phyloP scores from a whole-genome alignment of 2,888 invertebrate genomes.

The Calameuta filiformis region DNA sequence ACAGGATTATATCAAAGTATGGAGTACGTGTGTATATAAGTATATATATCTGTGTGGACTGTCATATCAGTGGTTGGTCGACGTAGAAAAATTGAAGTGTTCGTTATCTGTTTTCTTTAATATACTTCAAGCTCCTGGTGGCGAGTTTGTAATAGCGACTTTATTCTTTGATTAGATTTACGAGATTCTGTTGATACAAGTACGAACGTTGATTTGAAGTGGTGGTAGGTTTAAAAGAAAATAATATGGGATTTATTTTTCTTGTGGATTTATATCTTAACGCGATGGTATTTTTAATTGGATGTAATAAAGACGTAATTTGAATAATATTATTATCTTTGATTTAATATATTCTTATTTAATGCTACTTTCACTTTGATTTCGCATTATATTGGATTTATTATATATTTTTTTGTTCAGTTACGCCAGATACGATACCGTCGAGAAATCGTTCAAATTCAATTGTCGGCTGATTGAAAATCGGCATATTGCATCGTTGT shows the following conservation, averaged over 20 bases:
- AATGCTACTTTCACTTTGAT: not conserved
- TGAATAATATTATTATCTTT: not conserved
- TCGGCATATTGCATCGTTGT: not conserved
- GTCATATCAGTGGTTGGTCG: not conserved
- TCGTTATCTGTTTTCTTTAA: not conserved
- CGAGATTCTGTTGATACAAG: not conserved
- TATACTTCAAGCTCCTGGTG: not conserved
- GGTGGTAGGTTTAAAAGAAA: not conserved
- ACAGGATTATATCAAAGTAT: not conserved
- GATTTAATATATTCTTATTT: not conserved
- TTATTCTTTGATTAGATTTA: not conserved
- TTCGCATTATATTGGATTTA: not conserved
- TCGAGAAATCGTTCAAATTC: slow-evolving; percentile 17
- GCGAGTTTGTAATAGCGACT: not conserved
- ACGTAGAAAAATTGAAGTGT: not conserved
- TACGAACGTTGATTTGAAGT: not conserved
- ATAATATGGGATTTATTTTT: not conserved
- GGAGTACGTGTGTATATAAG: not conserved
- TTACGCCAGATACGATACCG: not conserved
- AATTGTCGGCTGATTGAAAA: not conserved
- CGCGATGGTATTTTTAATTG: not conserved
- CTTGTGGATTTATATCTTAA: not conserved
- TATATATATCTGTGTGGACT: not conserved
- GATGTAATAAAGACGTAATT: not conserved
- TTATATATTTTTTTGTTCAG: not conserved